These are phyloP conservation scores for Agonopterix heracliana DNA, from an alignment of 2,888 invertebrate species.

Conservation along the genomic window DNA sequence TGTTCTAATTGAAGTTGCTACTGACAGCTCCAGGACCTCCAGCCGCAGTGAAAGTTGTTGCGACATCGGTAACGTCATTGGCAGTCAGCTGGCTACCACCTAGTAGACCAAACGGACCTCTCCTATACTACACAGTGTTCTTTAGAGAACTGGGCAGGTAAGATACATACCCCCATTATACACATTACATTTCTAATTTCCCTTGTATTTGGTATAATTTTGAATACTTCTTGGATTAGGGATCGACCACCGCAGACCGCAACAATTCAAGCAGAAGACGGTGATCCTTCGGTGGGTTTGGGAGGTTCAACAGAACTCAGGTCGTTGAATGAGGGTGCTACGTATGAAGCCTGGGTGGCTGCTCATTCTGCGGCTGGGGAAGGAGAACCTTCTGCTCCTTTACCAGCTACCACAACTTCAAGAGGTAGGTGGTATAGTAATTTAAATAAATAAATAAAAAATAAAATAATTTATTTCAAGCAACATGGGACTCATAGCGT, in stretches of 20 bases:
- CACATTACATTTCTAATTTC: no score
- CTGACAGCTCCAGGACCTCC: slow-evolving; percentile 87
- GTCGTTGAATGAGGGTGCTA: slow-evolving; percentile 82
- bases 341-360: slow-evolving; percentile 92
- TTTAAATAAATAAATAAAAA: neutral
- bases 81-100: slow-evolving; percentile 92
- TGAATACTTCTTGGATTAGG: slow-evolving; percentile 23
- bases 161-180: neutral
- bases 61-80: slow-evolving; percentile 87
- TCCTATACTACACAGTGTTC: slow-evolving; percentile 89
- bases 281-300: slow-evolving; percentile 53
- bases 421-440: slow-evolving; percentile 67
- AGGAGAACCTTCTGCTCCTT: slow-evolving; percentile 85
- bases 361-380: slow-evolving; percentile 89
- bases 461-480: no score
- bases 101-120: slow-evolving; percentile 85
- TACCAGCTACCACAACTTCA: slow-evolving; percentile 84
- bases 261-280: slow-evolving; percentile 60
- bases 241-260: slow-evolving; percentile 66
- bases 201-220: no score
- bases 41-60: slow-evolving; percentile 88
- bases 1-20: neutral
- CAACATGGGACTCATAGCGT: no score
- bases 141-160: slow-evolving; percentile 82
- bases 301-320: slow-evolving; percentile 79